Evolutionary conservation across 2,888 invertebrate genomes (phyloP).

Genomic region (Drosophila rellima): DNA sequence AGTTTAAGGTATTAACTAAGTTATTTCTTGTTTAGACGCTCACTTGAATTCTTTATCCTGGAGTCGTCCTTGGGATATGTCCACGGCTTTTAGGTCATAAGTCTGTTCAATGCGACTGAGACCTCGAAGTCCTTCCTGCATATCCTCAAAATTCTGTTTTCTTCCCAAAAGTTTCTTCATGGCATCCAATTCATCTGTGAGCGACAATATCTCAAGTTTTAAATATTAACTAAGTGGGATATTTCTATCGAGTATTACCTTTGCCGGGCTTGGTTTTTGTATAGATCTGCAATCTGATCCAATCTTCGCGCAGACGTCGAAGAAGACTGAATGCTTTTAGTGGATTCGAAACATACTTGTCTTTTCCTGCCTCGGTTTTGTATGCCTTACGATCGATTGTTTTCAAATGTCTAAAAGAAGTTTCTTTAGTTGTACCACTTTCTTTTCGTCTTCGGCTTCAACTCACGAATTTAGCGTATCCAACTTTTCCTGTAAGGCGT

Average conservation of each 20-base stretch:
- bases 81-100: slow-evolving; percentile 41
- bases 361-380: slow-evolving; percentile 1
- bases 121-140: slow-evolving; percentile 33
- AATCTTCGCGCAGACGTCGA: slow-evolving; percentile 57
- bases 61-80: slow-evolving; percentile 50
- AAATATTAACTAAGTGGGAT: background rate
- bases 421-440: background rate
- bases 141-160: slow-evolving; percentile 29
- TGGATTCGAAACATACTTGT: slow-evolving; percentile 52
- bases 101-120: slow-evolving; percentile 53
- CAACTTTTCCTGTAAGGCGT: slow-evolving; percentile 43
- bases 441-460: background rate
- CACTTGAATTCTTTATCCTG: slow-evolving; percentile 41
- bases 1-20: background rate
- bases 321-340: slow-evolving; percentile 49
- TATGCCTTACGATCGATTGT: slow-evolving; percentile 5
- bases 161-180: slow-evolving; percentile 26
- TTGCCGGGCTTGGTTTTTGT: slow-evolving; percentile 6
- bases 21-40: background rate
- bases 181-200: slow-evolving; percentile 22
- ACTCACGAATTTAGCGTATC: slow-evolving; percentile 46
- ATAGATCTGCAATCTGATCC: slow-evolving; percentile 42
- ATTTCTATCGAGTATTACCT: slow-evolving; percentile 21
- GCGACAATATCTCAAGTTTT: background rate
- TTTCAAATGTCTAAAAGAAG: slow-evolving; percentile 40